Conservation (phyloP, 2,797 vertebrate genomes). For the Scolopax rusticola region DNA sequence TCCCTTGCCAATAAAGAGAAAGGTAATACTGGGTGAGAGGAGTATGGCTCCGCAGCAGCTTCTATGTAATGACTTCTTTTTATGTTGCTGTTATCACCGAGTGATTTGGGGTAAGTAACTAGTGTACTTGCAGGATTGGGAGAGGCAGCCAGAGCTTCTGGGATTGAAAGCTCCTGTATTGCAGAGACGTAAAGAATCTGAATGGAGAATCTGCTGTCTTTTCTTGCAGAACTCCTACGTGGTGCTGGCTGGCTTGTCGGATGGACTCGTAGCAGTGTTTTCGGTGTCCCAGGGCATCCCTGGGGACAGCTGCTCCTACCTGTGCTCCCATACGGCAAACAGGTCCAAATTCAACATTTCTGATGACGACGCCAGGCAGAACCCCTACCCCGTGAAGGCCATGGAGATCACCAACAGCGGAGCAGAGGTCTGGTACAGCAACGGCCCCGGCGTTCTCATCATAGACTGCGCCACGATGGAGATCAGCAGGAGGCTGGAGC, state of each 20-base stretch:
- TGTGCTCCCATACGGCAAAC: conserved; percentile 94
- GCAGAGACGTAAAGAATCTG: background rate
- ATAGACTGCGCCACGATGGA: conserved; percentile 83
- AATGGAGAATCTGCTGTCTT: background rate
- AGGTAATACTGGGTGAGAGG: conserved; percentile 52
- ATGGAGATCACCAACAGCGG: conserved; percentile 88
- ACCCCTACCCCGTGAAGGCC: conserved; percentile 85
- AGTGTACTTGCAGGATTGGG: background rate
- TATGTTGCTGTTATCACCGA: background rate
- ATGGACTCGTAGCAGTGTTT: conserved; percentile 90
- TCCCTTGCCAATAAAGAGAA: conserved; percentile 15
- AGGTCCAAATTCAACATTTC: conserved; percentile 86
- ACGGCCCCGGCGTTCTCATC: conserved; percentile 91
- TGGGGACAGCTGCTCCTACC: conserved; percentile 85
- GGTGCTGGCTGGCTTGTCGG: conserved; percentile 92
- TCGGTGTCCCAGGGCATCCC: conserved; percentile 84
- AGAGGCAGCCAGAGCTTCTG: background rate
- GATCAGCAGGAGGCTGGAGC: conserved; percentile 87
- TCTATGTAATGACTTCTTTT: background rate
- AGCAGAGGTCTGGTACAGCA: conserved; percentile 93
- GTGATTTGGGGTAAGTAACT: background rate
- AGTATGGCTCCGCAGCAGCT: conserved; percentile 3
- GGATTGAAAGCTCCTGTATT: background rate
- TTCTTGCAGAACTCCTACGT: conserved; percentile 81
- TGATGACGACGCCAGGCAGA: conserved; percentile 90